phyloP scores from a whole-genome alignment of 2,113 vertebrate species.

The Chionomys nivalis region DNA sequence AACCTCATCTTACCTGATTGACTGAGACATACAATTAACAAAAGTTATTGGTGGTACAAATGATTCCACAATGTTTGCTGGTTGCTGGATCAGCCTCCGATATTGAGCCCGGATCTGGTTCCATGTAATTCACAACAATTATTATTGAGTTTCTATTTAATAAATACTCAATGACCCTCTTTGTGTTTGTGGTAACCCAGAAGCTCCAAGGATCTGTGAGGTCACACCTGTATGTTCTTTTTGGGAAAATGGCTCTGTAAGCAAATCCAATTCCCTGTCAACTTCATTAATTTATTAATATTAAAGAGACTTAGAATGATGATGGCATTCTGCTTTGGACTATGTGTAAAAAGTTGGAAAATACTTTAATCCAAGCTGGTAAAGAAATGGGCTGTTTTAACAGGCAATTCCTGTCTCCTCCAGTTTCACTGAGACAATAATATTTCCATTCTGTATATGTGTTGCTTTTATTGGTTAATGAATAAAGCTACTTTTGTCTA shows the following conservation, averaged over 20 bases:
- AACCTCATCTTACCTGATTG: neutral
- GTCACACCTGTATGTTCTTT: neutral
- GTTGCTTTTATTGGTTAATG: too few species aligned
- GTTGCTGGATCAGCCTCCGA: neutral
- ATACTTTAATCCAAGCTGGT: neutral
- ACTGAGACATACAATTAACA: neutral
- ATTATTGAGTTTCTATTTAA: neutral
- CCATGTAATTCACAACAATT: accelerated
- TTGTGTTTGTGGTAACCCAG: neutral
- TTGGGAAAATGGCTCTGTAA: neutral
- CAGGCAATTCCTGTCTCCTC: neutral
- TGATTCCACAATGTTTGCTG: neutral
- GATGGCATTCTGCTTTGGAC: neutral
- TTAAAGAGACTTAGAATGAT: neutral
- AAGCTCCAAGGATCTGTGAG: neutral
- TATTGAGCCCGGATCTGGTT: neutral
- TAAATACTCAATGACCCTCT: neutral
- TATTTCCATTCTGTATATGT: neutral
- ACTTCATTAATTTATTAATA: neutral
- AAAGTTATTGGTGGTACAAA: neutral
- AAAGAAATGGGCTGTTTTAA: neutral
- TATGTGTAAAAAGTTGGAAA: neutral
- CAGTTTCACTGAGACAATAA: neutral
- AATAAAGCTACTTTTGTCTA: too few species aligned
- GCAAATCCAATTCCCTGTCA: neutral